Percentiles rank a stretch among this genome's conserved stretches.
Conservation (phyloP, 2,113 vertebrate species). For the Tautogolabrus adspersus region DNA sequence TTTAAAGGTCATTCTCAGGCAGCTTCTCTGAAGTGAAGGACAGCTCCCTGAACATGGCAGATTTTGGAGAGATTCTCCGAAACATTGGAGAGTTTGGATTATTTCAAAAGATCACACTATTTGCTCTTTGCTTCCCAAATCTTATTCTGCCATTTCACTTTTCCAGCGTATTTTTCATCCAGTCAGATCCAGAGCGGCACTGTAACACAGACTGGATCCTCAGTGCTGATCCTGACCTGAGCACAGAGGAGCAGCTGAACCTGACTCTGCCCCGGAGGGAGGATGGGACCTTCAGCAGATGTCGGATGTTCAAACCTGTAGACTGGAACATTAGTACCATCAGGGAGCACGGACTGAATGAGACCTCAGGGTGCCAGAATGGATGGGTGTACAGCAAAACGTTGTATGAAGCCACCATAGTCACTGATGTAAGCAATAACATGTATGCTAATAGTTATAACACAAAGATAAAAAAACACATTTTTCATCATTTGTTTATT, state of each 20-base stretch:
- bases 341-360: conserved; percentile 76
- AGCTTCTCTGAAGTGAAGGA: conserved; percentile 8
- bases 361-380: conserved; percentile 76
- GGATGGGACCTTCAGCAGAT: conserved; percentile 79
- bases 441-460: background rate
- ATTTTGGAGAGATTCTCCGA: conserved; percentile 82
- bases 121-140: conserved; percentile 76
- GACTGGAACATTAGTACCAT: conserved; percentile 82
- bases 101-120: conserved; percentile 84
- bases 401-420: conserved; percentile 72
- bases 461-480: background rate
- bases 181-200: conserved; percentile 71
- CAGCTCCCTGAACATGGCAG: conserved; percentile 70
- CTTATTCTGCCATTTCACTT: conserved; percentile 78
- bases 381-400: conserved; percentile 85
- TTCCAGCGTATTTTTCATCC: conserved; percentile 85
- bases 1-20: conserved; percentile 38
- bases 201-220: conserved; percentile 81
- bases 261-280: conserved; percentile 78
- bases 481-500: background rate
- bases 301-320: conserved; percentile 85
- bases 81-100: conserved; percentile 84
- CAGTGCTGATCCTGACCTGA: conserved; percentile 76
- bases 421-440: conserved; percentile 74
- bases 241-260: conserved; percentile 78